A percentile compares a stretch with the other conserved stretches of the same genome.
Conservation (phyloP, 2,113 vertebrate genomes). For the Sterna hirundo region DNA sequence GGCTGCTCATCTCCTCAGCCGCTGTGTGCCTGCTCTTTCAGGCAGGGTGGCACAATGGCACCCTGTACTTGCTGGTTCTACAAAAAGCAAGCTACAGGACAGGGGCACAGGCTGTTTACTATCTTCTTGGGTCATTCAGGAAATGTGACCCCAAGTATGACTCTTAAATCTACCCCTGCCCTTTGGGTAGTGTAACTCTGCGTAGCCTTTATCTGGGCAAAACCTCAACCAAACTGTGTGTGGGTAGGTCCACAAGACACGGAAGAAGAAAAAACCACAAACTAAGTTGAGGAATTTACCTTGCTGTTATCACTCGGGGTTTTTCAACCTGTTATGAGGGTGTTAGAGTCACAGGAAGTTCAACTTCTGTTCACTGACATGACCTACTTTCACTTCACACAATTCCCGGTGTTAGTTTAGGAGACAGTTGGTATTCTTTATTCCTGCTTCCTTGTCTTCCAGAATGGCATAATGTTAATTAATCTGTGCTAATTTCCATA, state of each 20-base stretch:
- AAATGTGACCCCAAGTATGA: not conserved
- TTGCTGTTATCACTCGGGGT: not conserved
- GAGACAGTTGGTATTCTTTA: not conserved
- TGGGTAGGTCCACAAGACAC: not conserved
- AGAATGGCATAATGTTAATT: not conserved
- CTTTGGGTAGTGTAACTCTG: not conserved
- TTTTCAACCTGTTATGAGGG: not conserved
- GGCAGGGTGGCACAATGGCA: not conserved
- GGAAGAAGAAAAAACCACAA: not conserved
- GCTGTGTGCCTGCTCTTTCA: not conserved
- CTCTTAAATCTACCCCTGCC: not conserved
- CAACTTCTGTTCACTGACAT: not conserved
- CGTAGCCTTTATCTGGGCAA: not conserved
- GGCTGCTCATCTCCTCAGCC: not conserved
- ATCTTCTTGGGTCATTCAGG: not conserved
- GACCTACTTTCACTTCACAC: not conserved
- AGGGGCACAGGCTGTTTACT: not conserved
- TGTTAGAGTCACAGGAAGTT: not conserved
- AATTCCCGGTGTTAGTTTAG: not conserved
- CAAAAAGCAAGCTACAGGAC: not conserved
- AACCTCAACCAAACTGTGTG: fast-evolving
- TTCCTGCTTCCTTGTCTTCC: not conserved
- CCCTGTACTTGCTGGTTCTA: not conserved
- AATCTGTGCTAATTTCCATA: not conserved
- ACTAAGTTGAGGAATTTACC: not conserved